Conservation (phyloP, 1,140 invertebrate genomes). For the Riptortus pedestris region DNA sequence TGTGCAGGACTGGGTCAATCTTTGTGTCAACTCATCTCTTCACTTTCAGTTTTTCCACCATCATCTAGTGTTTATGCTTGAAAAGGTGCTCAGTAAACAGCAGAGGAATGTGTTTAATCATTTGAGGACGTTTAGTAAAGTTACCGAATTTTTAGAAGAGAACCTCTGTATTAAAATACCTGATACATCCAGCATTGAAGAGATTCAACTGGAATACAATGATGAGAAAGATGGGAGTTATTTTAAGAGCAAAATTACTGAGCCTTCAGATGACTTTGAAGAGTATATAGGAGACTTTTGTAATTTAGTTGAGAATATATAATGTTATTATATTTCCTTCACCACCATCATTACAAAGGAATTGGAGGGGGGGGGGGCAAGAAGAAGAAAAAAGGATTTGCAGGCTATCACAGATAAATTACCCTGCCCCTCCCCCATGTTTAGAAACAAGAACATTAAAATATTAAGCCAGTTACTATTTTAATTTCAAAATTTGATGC, state of each 20-base stretch:
- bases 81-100: slow-evolving; percentile 58
- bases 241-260: slow-evolving; percentile 18
- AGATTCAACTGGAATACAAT: neutral
- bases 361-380: too few relatives aligned
- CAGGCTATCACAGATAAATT: too few relatives aligned
- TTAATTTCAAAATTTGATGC: too few relatives aligned
- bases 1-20: slow-evolving; percentile 75
- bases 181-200: neutral
- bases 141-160: slow-evolving; percentile 54
- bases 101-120: slow-evolving; percentile 68
- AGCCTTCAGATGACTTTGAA: neutral
- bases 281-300: slow-evolving; percentile 19
- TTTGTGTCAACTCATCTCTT: slow-evolving; percentile 49
- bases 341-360: too few relatives aligned
- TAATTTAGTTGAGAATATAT: slow-evolving; percentile 16
- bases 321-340: slow-evolving; percentile 1
- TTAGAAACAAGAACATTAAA: too few relatives aligned
- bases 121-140: slow-evolving; percentile 53
- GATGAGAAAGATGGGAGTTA: slow-evolving; percentile 23
- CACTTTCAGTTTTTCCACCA: slow-evolving; percentile 79
- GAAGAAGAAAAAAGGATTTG: too few relatives aligned
- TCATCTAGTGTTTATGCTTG: slow-evolving; percentile 88
- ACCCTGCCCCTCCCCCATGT: too few relatives aligned
- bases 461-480: too few relatives aligned
- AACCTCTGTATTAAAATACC: slow-evolving; percentile 26